Base-by-base conservation (phyloP, 2,797 vertebrate species). In the Ctenosaura bakeri region DNA sequence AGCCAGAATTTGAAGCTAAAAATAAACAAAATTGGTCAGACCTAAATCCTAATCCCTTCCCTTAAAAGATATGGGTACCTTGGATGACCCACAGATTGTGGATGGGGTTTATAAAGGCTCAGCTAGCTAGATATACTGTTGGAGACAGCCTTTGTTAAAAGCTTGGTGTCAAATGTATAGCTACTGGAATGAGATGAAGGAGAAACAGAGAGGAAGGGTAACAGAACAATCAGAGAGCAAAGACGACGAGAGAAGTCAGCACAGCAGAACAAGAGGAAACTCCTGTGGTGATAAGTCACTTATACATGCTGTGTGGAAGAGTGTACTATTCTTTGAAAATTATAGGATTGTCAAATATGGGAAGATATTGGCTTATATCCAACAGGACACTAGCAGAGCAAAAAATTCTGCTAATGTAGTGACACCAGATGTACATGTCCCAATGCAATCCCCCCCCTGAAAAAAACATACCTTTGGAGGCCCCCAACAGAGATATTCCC, bases 61-160 rank as follows among this genome's bases (percentile, higher is more conserved):
- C 62, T 90, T 69, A 78, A 64, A 88, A 87, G 71, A 90, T 71
- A 84, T 54, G 73, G 64, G 50, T 69, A 59, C 81, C 71, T 83
- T n/a, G 83, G 62, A 91, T 88, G 86, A 88, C 86, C 86, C 90
- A 88, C 74, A 90, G 71, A 88, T 56, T n/a, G 80, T 42, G 46
- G 50, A 18, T n/a, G 66, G 74, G 85, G 73, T 87, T 91, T 84
- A 88, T 62, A 77, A 77, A 46, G 80, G 80, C 90, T 91, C 86
- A 78, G 29, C 71, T 78, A 79, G 12, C 59, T 26, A 76, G 71
- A 69, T 69, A 66, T 10, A 76, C 69, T 66, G 85, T 38, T 79
- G 50, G 32, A 24, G 26, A 82, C 42, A 90, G 83, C 69, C 54
- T 64, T 76, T 76, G 35, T 38, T 50, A 56, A 3, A 69, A 87